Percentiles rank a stretch among this genome's conserved stretches.
Conservation (phyloP, 2,888 invertebrate genomes). For the Ectobius pallidus region DNA sequence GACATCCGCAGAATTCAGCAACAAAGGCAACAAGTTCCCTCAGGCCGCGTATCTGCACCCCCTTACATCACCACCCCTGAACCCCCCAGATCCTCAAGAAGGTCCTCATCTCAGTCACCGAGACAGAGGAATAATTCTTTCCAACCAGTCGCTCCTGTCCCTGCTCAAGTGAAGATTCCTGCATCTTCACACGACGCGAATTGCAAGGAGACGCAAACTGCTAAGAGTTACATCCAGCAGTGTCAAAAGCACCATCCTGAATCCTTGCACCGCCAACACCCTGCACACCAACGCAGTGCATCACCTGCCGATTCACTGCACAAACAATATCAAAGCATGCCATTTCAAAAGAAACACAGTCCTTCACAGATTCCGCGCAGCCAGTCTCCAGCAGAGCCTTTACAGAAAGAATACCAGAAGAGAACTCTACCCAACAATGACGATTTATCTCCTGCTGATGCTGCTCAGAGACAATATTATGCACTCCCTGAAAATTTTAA, state of each 20-base stretch:
- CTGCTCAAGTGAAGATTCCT: neutral
- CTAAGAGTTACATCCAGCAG: constrained; percentile 14
- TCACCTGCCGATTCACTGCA: too few relatives aligned
- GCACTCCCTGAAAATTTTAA: too few relatives aligned
- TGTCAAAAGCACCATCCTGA: neutral
- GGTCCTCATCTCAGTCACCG: constrained; percentile 6
- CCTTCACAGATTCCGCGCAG: too few relatives aligned
- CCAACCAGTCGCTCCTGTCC: neutral
- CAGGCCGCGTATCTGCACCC: constrained; percentile 39
- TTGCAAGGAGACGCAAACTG: constrained; percentile 10
- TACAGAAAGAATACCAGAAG: too few relatives aligned
- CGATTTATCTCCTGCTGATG: too few relatives aligned
- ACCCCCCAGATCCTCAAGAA: neutral
- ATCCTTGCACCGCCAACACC: too few relatives aligned
- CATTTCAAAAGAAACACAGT: too few relatives aligned
- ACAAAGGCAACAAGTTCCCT: constrained; percentile 33
- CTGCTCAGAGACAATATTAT: too few relatives aligned
- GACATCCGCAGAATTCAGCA: constrained; percentile 50
- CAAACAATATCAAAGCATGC: too few relatives aligned
- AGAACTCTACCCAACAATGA: too few relatives aligned
- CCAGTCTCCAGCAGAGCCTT: too few relatives aligned
- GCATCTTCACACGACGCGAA: neutral
- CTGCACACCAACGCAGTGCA: too few relatives aligned
- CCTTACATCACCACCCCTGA: constrained; percentile 19
- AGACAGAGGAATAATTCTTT: neutral